phyloP scores from a whole-genome alignment of 2,113 vertebrate genomes.

The Platichthys flesus region DNA sequence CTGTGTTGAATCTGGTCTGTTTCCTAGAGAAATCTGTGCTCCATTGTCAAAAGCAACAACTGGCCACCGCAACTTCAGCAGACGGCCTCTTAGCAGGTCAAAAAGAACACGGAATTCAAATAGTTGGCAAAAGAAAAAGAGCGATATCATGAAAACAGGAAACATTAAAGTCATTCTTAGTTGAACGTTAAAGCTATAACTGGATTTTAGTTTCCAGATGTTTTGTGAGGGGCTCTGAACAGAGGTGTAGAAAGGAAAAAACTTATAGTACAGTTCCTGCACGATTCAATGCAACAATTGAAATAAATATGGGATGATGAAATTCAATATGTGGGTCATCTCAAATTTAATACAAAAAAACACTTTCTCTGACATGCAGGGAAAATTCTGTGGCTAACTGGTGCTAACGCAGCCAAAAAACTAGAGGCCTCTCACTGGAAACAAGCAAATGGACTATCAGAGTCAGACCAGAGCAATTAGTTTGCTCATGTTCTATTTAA shows the following conservation, averaged over 20 bases:
- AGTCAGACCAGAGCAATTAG: constrained; percentile 54
- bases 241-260: not conserved
- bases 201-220: not conserved
- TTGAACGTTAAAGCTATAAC: not conserved
- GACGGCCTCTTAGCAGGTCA: not conserved
- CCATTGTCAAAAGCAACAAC: constrained; percentile 60
- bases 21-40: constrained; percentile 76
- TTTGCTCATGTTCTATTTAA: constrained; percentile 59
- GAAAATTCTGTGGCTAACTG: constrained; percentile 44
- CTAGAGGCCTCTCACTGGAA: constrained; percentile 38
- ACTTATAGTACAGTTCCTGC: not conserved
- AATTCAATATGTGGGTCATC: constrained; percentile 42
- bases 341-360: constrained; percentile 38
- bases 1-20: constrained; percentile 76
- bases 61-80: constrained; percentile 25
- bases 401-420: constrained; percentile 23
- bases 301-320: not conserved
- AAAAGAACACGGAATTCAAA: constrained; percentile 12
- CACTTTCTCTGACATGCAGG: constrained; percentile 39
- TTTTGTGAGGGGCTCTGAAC: not conserved
- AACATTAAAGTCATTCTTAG: not conserved
- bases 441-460: constrained; percentile 50
- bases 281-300: not conserved
- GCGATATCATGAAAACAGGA: constrained; percentile 13
- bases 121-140: not conserved